A percentile compares a stretch with the other conserved stretches of the same genome.
Evolutionary conservation across 2,113 vertebrate genomes (phyloP).

Genomic region (Cathartes aura): DNA sequence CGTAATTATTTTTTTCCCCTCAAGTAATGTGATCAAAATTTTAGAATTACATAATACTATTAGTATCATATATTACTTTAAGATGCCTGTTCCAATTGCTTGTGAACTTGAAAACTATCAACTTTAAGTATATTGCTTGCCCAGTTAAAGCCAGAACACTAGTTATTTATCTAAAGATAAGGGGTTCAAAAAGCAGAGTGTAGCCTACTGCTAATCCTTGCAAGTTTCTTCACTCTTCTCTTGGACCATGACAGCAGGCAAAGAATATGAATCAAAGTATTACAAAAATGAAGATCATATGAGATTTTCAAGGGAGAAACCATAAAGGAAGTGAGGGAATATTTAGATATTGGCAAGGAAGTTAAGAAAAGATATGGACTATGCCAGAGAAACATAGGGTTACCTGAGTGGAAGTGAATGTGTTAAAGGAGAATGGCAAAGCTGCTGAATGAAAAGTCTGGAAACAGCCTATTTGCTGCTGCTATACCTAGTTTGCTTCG

Average conservation of each 20-base stretch:
- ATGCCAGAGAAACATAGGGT: rapidly evolving
- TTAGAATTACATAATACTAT: background rate
- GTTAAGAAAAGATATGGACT: background rate
- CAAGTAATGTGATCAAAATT: background rate
- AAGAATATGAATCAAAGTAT: background rate
- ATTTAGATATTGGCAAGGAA: background rate
- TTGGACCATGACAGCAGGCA: background rate
- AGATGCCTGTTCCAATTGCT: background rate
- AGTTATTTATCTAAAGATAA: background rate
- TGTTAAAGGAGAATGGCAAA: background rate
- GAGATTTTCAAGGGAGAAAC: background rate
- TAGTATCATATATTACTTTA: background rate
- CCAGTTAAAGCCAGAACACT: background rate
- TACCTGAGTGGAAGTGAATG: background rate
- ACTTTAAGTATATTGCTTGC: background rate
- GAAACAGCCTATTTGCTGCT: background rate
- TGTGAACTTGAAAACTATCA: background rate
- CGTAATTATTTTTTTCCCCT: background rate
- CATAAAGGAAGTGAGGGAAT: background rate
- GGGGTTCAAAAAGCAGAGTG: background rate
- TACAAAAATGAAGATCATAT: background rate
- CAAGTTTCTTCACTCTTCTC: background rate
- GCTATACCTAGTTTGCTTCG: background rate
- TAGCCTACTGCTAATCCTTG: background rate
- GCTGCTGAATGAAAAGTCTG: background rate